Percentiles rank a stretch among this genome's conserved stretches.
phyloP scores from a whole-genome alignment of 2,113 vertebrate genomes.

The Bos taurus region ARS-UCD2.0 NC_037329.1:117509001-117509500 shows the following conservation, averaged over 20 bases:
- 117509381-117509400: not conserved
- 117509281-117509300: not conserved
- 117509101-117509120: not conserved
- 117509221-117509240: not conserved
- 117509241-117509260: not conserved
- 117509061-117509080: not conserved
- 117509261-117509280: not conserved
- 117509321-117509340: not conserved
- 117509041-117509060: not conserved
- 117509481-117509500: not conserved
- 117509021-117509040: not conserved
- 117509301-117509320: not conserved
- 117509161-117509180: not conserved
- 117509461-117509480: not conserved
- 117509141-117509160: not conserved
- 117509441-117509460: not conserved
- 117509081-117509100: not conserved
- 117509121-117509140: not conserved
- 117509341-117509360: not conserved
- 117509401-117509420: not conserved
- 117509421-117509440: not conserved
- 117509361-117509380: not conserved
- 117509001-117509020: not conserved
- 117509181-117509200: not conserved
- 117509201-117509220: not conserved